These are phyloP conservation scores for Drymonia ruficornis DNA, from an alignment of 2,888 invertebrate genomes.

Conservation along the genomic window DNA sequence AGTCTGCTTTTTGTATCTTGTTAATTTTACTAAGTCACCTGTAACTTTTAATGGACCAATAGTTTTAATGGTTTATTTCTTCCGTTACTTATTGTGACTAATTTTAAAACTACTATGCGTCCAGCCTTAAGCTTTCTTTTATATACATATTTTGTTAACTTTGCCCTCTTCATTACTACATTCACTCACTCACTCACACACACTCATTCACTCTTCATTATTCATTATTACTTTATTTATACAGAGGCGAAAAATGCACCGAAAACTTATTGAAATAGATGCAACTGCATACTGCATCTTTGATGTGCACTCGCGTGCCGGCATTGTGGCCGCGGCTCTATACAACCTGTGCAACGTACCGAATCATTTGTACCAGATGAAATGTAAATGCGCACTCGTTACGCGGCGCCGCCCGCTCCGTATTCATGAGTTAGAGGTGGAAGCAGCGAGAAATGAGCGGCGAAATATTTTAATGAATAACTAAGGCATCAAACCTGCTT, in stretches of 20 bases:
- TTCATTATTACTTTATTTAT: no score
- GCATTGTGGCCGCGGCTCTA: conserved; percentile 53
- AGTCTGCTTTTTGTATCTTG: no score
- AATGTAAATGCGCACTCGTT: conserved; percentile 84
- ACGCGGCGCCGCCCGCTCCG: conserved; percentile 77
- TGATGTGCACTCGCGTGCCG: conserved; percentile 35
- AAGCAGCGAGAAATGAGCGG: conserved; percentile 31
- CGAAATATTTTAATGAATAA: conserved; percentile 12
- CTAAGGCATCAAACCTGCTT: not conserved
- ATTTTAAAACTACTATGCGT: no score
- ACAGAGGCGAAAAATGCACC: conserved; percentile 20
- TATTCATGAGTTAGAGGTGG: conserved; percentile 73
- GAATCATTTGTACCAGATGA: conserved; percentile 84
- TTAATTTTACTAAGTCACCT: no score
- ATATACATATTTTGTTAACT: no score
- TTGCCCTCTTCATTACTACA: no score
- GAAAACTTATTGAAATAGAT: not conserved
- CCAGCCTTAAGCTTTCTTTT: no score
- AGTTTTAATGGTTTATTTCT: no score
- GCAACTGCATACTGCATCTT: conserved; percentile 4
- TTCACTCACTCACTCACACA: no score
- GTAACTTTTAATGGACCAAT: no score
- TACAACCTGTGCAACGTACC: conserved; percentile 72
- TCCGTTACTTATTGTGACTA: no score
- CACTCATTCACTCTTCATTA: no score